Evolutionary conservation across 1,140 invertebrate genomes (phyloP).

Genomic region (Sarcophaga peregrina): DNA sequence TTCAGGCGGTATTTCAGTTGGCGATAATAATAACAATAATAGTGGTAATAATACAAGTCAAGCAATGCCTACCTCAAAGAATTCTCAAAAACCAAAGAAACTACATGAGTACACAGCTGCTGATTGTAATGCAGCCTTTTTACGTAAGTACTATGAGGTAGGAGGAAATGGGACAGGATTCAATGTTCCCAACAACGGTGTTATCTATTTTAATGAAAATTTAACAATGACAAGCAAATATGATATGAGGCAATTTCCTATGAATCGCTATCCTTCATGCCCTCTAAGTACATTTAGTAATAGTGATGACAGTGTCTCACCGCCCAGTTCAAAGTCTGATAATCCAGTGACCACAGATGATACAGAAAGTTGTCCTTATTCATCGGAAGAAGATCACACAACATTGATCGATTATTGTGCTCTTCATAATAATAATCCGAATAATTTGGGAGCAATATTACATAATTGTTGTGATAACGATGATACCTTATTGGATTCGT

Average conservation of each 20-base stretch:
- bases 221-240: slow-evolving; percentile 64
- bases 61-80: slow-evolving; percentile 40
- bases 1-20: slow-evolving; percentile 54
- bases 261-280: slow-evolving; percentile 57
- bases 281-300: slow-evolving; percentile 55
- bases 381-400: slow-evolving; percentile 58
- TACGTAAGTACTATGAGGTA: slow-evolving; percentile 60
- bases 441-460: neutral
- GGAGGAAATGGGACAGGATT: slow-evolving; percentile 23
- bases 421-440: slow-evolving; percentile 9
- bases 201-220: slow-evolving; percentile 65
- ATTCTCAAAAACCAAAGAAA: slow-evolving; percentile 55
- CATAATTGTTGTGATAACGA: slow-evolving; percentile 41
- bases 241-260: slow-evolving; percentile 52
- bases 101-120: slow-evolving; percentile 58
- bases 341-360: neutral
- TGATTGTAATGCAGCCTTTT: slow-evolving; percentile 59
- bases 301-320: slow-evolving; percentile 44
- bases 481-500: slow-evolving; percentile 58
- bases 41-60: slow-evolving; percentile 37
- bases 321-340: slow-evolving; percentile 35
- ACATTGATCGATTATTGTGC: slow-evolving; percentile 24
- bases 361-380: slow-evolving; percentile 52
- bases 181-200: slow-evolving; percentile 11
- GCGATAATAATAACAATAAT: slow-evolving; percentile 43